phyloP scores from a whole-genome alignment of 2,797 vertebrate genomes.

The Sebastes miniatus region DNA sequence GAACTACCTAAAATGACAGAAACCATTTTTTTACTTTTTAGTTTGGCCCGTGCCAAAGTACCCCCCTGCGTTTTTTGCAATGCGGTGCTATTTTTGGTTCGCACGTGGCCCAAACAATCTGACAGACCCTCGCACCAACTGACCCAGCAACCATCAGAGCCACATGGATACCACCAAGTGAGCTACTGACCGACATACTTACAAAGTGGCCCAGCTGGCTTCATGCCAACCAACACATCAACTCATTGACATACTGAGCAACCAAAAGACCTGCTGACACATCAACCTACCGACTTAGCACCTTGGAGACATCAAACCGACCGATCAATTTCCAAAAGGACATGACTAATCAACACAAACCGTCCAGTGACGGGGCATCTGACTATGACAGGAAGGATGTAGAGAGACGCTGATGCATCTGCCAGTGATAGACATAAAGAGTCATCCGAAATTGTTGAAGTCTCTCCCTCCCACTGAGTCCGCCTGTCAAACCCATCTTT shows the following conservation, averaged over 20 bases:
- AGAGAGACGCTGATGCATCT: conserved; percentile 59
- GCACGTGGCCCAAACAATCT: not conserved
- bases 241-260: not conserved
- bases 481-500: conserved; percentile 43
- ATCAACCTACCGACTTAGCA: not conserved
- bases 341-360: conserved; percentile 1
- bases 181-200: conserved; percentile 2
- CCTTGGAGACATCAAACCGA: not conserved
- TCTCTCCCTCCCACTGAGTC: conserved; percentile 59
- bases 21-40: not conserved
- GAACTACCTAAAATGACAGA: too few relatives aligned
- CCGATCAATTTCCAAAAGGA: not conserved
- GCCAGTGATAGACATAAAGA: conserved; percentile 77
- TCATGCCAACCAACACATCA: not conserved
- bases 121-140: not conserved
- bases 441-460: conserved; percentile 74
- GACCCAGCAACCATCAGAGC: not conserved
- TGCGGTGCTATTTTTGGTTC: not conserved
- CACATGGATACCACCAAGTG: not conserved
- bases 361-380: conserved; percentile 24
- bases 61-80: not conserved
- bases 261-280: not conserved
- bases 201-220: not conserved
- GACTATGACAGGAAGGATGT: conserved; percentile 46
- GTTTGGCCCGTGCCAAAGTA: not conserved